A percentile compares a stretch with the other conserved stretches of the same genome.
Conservation (phyloP, 53 echinoderm and acorn worm species). For the Crossaster papposus region DNA sequence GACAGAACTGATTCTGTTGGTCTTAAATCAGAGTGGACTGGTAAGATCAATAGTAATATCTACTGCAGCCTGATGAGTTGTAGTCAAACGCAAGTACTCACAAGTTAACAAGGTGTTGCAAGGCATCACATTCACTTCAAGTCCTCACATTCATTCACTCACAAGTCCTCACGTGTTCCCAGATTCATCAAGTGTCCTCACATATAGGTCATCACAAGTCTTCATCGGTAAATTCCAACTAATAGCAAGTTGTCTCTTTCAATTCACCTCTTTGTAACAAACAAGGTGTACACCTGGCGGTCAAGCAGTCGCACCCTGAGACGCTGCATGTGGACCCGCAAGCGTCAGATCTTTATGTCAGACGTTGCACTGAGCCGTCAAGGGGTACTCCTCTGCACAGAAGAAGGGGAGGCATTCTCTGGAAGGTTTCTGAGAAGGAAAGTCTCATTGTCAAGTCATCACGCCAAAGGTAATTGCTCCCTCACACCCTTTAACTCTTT, state of each 20-base stretch:
- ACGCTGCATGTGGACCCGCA: constrained; percentile 78
- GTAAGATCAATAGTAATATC: constrained; percentile 24
- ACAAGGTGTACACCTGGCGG: constrained; percentile 82
- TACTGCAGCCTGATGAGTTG: neutral
- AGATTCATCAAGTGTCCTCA: no score
- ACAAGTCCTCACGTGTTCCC: no score
- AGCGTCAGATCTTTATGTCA: constrained; percentile 75
- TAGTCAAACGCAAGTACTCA: no score
- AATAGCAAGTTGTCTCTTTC: neutral
- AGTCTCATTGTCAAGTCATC: constrained; percentile 25
- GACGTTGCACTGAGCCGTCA: constrained; percentile 77
- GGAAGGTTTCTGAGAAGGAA: constrained; percentile 73
- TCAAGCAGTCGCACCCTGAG: constrained; percentile 63
- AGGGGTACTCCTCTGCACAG: constrained; percentile 74
- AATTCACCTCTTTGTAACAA: neutral
- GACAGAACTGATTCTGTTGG: constrained; percentile 69
- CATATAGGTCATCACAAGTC: no score
- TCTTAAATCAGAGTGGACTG: constrained; percentile 80
- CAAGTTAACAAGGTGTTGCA: no score
- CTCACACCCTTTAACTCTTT: neutral
- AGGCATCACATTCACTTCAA: no score
- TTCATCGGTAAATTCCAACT: no score
- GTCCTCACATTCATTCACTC: no score
- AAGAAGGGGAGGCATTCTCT: constrained; percentile 83
- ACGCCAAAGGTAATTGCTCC: constrained; percentile 17